A percentile compares a stretch with the other conserved stretches of the same genome.
phyloP scores from a whole-genome alignment of 2,113 vertebrate genomes.

The Gavia stellata region DNA sequence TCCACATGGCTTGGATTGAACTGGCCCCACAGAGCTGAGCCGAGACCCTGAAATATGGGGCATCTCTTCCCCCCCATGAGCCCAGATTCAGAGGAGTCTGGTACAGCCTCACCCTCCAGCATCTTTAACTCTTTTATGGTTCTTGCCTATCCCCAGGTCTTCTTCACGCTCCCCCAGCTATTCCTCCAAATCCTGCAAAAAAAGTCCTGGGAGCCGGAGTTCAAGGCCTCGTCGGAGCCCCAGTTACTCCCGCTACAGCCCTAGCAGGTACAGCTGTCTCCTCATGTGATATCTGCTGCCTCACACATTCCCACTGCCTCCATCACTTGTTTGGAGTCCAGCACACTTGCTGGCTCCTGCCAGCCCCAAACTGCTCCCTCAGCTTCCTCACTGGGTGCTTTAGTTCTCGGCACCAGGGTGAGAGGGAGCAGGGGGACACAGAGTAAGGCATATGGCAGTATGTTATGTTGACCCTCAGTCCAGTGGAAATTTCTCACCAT shows the following conservation, averaged over 20 bases:
- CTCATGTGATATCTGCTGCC: neutral
- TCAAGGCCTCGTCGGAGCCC: slow-evolving; percentile 78
- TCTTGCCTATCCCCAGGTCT: slow-evolving; percentile 71
- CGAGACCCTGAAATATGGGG: neutral
- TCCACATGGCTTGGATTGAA: neutral
- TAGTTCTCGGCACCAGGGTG: neutral
- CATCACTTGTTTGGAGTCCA: neutral
- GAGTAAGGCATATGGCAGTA: too few relatives aligned
- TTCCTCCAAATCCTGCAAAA: slow-evolving; percentile 78
- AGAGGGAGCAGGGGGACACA: neutral
- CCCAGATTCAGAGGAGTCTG: neutral
- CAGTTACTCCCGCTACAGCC: slow-evolving; percentile 84
- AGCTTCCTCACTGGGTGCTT: neutral
- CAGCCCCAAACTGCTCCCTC: neutral
- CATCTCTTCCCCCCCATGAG: neutral
- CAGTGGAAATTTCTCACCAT: neutral
- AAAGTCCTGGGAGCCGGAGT: slow-evolving; percentile 77
- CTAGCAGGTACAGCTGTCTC: slow-evolving; percentile 76
- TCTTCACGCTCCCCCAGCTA: slow-evolving; percentile 86
- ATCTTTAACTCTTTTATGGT: neutral
- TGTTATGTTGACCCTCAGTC: neutral
- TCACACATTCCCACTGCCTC: neutral
- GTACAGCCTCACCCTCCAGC: neutral
- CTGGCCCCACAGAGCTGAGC: neutral
- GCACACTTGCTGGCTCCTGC: neutral